Evolutionary conservation across 2,113 vertebrate species (phyloP).

Genomic region (Morone chrysops): DNA sequence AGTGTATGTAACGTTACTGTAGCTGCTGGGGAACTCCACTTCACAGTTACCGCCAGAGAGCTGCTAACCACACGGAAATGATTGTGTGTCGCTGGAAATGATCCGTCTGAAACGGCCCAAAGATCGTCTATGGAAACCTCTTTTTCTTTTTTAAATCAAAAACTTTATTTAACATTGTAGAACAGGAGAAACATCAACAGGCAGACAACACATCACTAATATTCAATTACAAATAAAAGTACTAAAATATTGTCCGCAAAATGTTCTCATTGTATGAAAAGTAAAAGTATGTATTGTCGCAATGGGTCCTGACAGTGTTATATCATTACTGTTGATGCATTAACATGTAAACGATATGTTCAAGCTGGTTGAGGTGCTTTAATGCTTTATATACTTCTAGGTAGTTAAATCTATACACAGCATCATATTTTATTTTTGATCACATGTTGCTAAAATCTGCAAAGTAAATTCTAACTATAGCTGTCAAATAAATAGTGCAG

Average conservation of each 20-base stretch:
- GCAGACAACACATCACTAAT: no score
- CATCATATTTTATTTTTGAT: no score
- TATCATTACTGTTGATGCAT: not conserved
- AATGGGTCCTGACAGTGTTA: no score
- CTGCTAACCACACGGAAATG: not conserved
- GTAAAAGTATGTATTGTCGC: not conserved
- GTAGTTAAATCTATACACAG: no score
- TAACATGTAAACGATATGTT: not conserved
- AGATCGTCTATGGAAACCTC: slow-evolving; percentile 25
- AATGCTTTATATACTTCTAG: no score
- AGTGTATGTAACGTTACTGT: fast-evolving
- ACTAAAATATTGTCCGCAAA: not conserved
- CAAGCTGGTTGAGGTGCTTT: no score
- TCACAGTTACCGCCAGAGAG: not conserved
- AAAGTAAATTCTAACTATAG: no score
- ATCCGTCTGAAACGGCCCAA: slow-evolving; percentile 57
- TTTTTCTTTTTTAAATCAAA: not conserved
- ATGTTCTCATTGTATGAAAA: not conserved
- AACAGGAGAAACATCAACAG: not conserved
- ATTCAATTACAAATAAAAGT: not conserved
- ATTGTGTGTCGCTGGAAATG: slow-evolving; percentile 15
- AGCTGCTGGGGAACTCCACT: not conserved
- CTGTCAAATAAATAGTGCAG: no score
- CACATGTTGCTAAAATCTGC: no score
- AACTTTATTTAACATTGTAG: not conserved